These are phyloP conservation scores for Tachysurus vachellii DNA, from an alignment of 2,113 vertebrate genomes.

Conservation along the genomic window DNA sequence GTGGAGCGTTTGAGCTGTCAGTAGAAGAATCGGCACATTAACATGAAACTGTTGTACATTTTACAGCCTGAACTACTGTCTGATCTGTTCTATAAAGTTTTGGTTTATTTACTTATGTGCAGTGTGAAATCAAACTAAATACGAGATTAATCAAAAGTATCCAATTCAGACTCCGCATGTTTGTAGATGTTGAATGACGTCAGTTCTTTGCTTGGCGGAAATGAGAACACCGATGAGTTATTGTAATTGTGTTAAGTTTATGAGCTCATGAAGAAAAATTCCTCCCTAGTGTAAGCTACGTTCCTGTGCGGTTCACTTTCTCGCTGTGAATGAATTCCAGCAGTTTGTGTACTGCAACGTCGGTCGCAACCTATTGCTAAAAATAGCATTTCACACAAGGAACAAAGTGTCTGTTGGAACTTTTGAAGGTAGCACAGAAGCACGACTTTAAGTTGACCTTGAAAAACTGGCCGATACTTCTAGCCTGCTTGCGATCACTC, in stretches of 20 bases:
- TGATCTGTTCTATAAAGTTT: not conserved
- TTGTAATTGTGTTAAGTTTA: not conserved
- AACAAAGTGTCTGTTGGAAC: not conserved
- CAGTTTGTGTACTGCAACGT: not conserved
- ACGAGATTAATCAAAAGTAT: not conserved
- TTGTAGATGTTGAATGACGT: not conserved
- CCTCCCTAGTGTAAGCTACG: not conserved
- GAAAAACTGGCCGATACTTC: not conserved
- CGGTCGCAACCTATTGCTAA: not conserved
- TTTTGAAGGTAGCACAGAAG: not conserved
- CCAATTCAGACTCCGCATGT: not conserved
- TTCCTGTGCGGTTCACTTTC: not conserved
- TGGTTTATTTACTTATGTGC: not conserved
- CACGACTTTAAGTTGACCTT: not conserved
- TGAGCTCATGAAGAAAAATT: not conserved
- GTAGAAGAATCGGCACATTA: not conserved
- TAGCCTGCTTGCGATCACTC: not conserved
- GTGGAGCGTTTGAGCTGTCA: not conserved
- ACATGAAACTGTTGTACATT: not conserved
- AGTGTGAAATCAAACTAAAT: not conserved
- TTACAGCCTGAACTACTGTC: not conserved
- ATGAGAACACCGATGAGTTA: not conserved
- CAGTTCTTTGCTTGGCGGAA: slow-evolving; percentile 3
- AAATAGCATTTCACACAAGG: not conserved
- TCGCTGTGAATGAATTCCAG: not conserved